Conservation (phyloP, 2,888 invertebrate genomes). For the Drosophila setosimentum region DNA sequence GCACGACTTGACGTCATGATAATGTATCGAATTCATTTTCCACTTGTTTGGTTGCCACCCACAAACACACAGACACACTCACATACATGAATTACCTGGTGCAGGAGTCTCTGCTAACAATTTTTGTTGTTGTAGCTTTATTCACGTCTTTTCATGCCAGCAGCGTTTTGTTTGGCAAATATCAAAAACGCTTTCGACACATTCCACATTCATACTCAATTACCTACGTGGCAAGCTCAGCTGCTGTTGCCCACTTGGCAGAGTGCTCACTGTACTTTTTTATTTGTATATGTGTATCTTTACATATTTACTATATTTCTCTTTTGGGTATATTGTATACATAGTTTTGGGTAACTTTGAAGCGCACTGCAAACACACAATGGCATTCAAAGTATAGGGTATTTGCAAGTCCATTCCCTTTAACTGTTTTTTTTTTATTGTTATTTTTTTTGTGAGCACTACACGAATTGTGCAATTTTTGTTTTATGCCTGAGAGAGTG, state of each 20-base stretch:
- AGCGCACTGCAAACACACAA: slow-evolving; percentile 10
- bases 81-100: background rate
- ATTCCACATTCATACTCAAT: slow-evolving; percentile 80
- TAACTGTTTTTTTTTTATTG: background rate
- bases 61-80: slow-evolving; percentile 13
- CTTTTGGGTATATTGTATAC: background rate
- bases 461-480: slow-evolving; percentile 39
- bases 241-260: slow-evolving; percentile 28
- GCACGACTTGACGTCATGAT: slow-evolving; percentile 80
- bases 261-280: slow-evolving; percentile 22
- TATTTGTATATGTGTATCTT: background rate
- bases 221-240: slow-evolving; percentile 67
- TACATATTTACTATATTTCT: slow-evolving; percentile 4
- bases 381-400: slow-evolving; percentile 32
- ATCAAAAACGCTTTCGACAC: slow-evolving; percentile 78
- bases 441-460: slow-evolving; percentile 11
- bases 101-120: background rate
- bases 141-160: slow-evolving; percentile 38
- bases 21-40: slow-evolving; percentile 81
- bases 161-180: slow-evolving; percentile 74
- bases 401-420: slow-evolving; percentile 23
- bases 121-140: slow-evolving; percentile 9
- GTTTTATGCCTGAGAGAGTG: slow-evolving; percentile 32
- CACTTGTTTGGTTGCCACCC: slow-evolving; percentile 76
- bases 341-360: slow-evolving; percentile 4